These are phyloP conservation scores for Albula glossodonta DNA, from an alignment of 2,113 vertebrate species.

Conservation along the genomic window DNA sequence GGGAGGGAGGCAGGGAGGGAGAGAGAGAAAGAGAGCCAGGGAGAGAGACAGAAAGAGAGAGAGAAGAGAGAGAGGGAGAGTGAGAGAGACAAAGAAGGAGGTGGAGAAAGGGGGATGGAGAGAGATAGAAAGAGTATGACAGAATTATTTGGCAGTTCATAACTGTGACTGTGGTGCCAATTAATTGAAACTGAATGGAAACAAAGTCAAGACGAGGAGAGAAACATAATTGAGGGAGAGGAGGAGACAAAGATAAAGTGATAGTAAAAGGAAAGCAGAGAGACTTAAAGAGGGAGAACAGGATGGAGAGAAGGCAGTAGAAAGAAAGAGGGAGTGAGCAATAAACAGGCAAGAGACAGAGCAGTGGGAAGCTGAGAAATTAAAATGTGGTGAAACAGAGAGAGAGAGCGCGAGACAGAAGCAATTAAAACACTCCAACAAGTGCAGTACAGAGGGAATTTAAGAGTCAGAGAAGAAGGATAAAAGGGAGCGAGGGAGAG, in stretches of 20 bases:
- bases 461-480: not conserved
- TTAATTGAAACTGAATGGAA: no score
- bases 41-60: not conserved
- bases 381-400: not conserved
- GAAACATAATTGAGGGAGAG: no score
- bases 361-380: not conserved
- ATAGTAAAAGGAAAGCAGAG: not conserved
- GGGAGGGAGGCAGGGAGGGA: not conserved
- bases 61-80: not conserved
- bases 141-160: no score
- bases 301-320: not conserved
- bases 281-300: not conserved
- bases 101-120: not conserved
- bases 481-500: not conserved
- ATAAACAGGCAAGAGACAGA: not conserved
- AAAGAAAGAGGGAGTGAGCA: not conserved
- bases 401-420: not conserved
- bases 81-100: no score
- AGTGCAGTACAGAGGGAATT: conserved; percentile 1
- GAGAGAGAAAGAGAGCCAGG: not conserved
- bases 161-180: no score
- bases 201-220: no score
- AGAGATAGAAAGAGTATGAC: not conserved
- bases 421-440: no score
- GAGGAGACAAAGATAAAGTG: no score